A percentile compares a stretch with the other conserved stretches of the same genome.
Evolutionary conservation across 92 coral and sea anemone species (phyloP).

Genomic region (Epizoanthus rinbou): DNA sequence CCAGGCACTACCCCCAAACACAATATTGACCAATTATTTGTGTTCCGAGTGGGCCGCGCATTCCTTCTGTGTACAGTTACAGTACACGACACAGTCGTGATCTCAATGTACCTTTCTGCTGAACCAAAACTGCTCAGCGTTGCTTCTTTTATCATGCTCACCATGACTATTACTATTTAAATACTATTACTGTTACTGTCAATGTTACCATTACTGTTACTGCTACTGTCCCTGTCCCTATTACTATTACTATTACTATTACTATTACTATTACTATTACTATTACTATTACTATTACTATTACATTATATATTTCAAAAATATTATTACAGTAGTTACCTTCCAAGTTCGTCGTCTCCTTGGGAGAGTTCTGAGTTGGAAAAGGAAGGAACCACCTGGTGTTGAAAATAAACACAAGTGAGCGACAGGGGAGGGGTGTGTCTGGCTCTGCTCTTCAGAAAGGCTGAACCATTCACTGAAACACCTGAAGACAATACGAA

Average conservation of each 20-base stretch:
- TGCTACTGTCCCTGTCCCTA: background rate
- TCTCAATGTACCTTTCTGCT: no score
- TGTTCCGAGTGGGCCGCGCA: no score
- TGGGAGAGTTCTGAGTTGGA: conserved; percentile 57
- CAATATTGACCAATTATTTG: no score
- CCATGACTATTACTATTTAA: no score
- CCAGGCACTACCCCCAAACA: no score
- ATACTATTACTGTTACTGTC: background rate
- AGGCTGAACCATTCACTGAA: background rate
- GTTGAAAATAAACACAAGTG: background rate
- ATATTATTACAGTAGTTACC: background rate
- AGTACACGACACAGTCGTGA: no score
- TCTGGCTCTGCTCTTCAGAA: background rate
- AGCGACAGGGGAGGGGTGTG: background rate
- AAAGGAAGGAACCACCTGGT: conserved; percentile 22
- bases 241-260: background rate
- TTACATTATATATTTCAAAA: background rate
- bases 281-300: background rate
- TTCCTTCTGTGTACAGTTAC: no score
- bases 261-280: background rate
- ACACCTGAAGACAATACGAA: no score
- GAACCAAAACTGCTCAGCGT: no score
- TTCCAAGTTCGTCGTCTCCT: conserved; percentile 54
- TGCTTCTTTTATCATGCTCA: no score
- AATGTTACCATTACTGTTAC: no score